Evolutionary conservation across 2,113 vertebrate genomes (phyloP).

Genomic region (Daboia siamensis): DNA sequence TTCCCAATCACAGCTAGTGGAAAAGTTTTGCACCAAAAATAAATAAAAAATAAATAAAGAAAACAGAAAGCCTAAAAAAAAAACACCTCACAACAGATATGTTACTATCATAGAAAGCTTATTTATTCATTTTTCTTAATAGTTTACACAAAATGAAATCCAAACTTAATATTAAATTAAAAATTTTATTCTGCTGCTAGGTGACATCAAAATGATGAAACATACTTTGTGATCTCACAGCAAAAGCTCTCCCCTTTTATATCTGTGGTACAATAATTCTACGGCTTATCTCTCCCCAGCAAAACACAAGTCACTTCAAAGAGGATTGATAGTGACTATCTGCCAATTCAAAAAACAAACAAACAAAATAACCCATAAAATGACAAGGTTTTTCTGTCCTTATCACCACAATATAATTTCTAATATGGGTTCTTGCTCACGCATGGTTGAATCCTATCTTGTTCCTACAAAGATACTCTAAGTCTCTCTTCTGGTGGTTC

Average conservation of each 20-base stretch:
- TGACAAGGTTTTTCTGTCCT: no score
- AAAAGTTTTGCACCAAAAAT: background rate
- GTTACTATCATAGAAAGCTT: background rate
- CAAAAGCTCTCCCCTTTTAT: background rate
- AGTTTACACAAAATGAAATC: background rate
- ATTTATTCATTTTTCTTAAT: background rate
- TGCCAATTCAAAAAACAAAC: no score
- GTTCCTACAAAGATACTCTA: no score
- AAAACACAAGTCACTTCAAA: no score
- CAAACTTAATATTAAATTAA: background rate
- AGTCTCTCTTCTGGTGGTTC: no score
- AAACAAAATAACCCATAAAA: no score
- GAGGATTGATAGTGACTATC: no score
- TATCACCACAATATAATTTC: no score
- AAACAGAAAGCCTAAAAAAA: slow-evolving; percentile 18
- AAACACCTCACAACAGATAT: background rate
- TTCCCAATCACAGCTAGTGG: slow-evolving; percentile 1
- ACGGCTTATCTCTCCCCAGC: no score
- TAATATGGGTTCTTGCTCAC: no score
- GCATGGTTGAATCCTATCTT: no score
- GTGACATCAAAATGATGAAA: background rate
- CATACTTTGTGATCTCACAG: background rate
- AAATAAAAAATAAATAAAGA: background rate
- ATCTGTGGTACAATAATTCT: background rate
- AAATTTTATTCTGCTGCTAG: background rate